Evolutionary conservation across 2,888 invertebrate species (phyloP), one percentile per base, ranked within the genome.

Genomic region (Plagodis dolabraria): DNA sequence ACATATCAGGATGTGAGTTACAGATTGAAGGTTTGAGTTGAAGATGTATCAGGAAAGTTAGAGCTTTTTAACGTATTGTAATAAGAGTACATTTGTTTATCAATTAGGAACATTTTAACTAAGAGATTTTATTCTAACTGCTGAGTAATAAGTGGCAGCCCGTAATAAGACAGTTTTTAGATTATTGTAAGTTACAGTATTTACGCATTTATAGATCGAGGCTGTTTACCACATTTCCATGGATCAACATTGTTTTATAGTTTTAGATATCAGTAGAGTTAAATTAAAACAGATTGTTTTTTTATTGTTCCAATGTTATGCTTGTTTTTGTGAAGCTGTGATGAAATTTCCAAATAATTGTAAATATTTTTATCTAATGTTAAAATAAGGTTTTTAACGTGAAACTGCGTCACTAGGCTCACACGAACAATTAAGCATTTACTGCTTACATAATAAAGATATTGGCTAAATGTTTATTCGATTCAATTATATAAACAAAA

Each of bases 261-360:
- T 89, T 90, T 75, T 86, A 85, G 84, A 75, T 69, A 78, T 79
- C 77, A 76, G 69, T 80, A 81, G 78, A 82, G 79, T 71, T 77
- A 78, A 75, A 66, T 53, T 64, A 50, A 73, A 73, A 76, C 74
- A 73, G 75, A 83, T 83, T 84, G 86, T 90, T 91, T 61, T 88
- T 90, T 88, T 90, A 88, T 92, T 91, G 72, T 87, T 83, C 75
- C 77, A 79, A 83, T 86, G 87, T 91, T 92, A 87, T 84, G 89
- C 89, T 92, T 92, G 87, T 92, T 92, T 79, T 91, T 85, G 91
- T 92, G 90, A 89, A 85, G 92, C 92, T 92, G 92, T 92, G 92
- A 92, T 92, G 89, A 90, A 82, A 84, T 87, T 86, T 82, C 92
- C 92, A 92, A 92, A 92, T 90, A 69, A 92, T 84, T 92, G 91